Evolutionary conservation across 2,113 vertebrate genomes (phyloP).

Genomic region (Engystomops pustulosus): DNA sequence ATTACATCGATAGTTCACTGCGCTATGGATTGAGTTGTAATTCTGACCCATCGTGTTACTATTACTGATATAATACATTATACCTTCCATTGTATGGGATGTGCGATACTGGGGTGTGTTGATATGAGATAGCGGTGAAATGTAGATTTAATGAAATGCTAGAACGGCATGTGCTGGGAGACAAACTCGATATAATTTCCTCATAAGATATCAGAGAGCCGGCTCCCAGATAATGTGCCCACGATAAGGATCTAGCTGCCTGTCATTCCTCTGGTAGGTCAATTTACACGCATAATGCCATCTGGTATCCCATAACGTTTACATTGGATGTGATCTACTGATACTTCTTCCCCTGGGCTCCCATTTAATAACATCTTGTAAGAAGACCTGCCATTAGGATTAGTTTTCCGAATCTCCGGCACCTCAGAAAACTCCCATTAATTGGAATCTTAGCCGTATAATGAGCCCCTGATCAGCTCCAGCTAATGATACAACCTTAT

Average conservation of each 20-base stretch:
- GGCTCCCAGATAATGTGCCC: constrained; percentile 26
- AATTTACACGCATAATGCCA: constrained; percentile 53
- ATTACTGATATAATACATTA: background rate
- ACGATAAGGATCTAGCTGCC: constrained; percentile 44
- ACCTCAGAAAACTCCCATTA: constrained; percentile 44
- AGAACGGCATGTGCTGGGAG: background rate
- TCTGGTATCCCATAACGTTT: constrained; percentile 53
- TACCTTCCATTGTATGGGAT: background rate
- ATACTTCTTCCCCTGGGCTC: constrained; percentile 40
- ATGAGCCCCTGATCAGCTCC: constrained; percentile 43
- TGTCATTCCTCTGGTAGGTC: constrained; percentile 47
- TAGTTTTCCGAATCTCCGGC: constrained; percentile 46
- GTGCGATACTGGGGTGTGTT: background rate
- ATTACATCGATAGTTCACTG: background rate
- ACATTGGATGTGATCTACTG: constrained; percentile 51
- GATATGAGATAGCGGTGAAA: background rate
- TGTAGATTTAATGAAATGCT: constrained; percentile 21
- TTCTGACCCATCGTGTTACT: background rate
- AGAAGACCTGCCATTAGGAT: constrained; percentile 51
- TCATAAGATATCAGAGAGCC: constrained; percentile 27
- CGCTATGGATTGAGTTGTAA: background rate
- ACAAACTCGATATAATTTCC: constrained; percentile 30
- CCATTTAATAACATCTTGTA: constrained; percentile 59
- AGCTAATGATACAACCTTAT: constrained; percentile 41
- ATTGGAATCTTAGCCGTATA: constrained; percentile 43